phyloP scores from a whole-genome alignment of 2,797 vertebrate species.

The Chelon labrosus region DNA sequence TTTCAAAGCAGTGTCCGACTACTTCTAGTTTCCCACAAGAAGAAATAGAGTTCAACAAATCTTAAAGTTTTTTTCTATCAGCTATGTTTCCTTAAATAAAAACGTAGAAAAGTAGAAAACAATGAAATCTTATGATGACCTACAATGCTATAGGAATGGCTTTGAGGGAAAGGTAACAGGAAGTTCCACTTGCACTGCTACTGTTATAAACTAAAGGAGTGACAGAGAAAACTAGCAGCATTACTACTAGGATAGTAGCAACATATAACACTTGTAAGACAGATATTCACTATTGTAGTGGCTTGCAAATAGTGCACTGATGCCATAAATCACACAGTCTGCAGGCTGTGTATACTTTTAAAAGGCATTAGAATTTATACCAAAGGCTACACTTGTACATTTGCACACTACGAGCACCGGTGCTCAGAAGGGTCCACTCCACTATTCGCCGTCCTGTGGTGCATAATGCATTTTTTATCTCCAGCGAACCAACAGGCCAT shows the following conservation, averaged over 20 bases:
- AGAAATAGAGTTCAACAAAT: neutral
- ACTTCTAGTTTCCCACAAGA: neutral
- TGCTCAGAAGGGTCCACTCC: slow-evolving; percentile 42
- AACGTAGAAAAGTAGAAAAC: too few species aligned
- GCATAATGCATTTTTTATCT: slow-evolving; percentile 82
- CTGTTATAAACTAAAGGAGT: neutral
- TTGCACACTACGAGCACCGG: slow-evolving; percentile 31
- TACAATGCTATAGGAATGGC: too few species aligned
- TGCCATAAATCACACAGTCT: neutral
- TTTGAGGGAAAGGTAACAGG: too few species aligned
- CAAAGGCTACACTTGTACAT: slow-evolving; percentile 16
- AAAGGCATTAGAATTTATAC: slow-evolving; percentile 13
- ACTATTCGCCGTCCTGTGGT: slow-evolving; percentile 53
- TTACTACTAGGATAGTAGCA: neutral
- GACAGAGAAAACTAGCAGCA: neutral
- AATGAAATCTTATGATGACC: too few species aligned
- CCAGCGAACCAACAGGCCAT: slow-evolving; percentile 82
- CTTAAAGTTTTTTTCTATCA: neutral
- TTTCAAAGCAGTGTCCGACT: neutral
- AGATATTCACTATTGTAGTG: neutral
- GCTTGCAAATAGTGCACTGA: neutral
- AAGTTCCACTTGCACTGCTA: neutral
- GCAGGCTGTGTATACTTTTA: neutral
- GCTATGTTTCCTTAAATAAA: too few species aligned
- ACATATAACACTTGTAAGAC: too few species aligned